Conservation (phyloP, 2,888 invertebrate species). For the Alitta virens region DNA sequence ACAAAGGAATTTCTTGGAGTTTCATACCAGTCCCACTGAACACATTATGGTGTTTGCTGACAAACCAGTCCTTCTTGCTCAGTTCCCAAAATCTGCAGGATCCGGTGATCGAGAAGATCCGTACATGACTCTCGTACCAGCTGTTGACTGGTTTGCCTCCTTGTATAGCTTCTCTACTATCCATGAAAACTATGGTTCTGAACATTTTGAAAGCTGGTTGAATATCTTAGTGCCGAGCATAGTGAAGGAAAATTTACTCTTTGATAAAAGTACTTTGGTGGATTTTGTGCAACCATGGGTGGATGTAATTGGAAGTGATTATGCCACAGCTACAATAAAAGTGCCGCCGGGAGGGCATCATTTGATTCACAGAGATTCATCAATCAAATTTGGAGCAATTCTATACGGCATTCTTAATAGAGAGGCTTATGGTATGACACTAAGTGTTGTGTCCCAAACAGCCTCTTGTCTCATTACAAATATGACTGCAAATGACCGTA, state of each 20-base stretch:
- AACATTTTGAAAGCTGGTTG: neutral
- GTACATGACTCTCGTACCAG: neutral
- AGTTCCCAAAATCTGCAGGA: neutral
- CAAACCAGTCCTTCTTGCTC: neutral
- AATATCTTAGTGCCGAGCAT: neutral
- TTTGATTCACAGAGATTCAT: neutral
- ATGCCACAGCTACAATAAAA: neutral
- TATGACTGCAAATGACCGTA: neutral
- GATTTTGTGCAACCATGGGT: neutral
- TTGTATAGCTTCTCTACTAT: neutral
- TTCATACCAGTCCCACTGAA: neutral
- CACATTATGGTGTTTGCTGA: neutral
- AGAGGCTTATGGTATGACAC: constrained; percentile 1
- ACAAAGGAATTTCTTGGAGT: neutral
- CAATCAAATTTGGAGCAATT: neutral
- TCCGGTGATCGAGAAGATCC: neutral
- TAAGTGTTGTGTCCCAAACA: neutral
- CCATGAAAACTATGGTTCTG: neutral
- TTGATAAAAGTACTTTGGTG: neutral
- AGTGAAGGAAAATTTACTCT: neutral
- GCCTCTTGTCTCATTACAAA: neutral
- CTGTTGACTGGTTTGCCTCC: neutral
- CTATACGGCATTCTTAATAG: neutral
- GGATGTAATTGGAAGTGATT: neutral
- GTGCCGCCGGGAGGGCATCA: neutral